Evolutionary conservation across 2,113 vertebrate genomes (phyloP).

Genomic region (Cyphomyrus discorhynchus): DNA sequence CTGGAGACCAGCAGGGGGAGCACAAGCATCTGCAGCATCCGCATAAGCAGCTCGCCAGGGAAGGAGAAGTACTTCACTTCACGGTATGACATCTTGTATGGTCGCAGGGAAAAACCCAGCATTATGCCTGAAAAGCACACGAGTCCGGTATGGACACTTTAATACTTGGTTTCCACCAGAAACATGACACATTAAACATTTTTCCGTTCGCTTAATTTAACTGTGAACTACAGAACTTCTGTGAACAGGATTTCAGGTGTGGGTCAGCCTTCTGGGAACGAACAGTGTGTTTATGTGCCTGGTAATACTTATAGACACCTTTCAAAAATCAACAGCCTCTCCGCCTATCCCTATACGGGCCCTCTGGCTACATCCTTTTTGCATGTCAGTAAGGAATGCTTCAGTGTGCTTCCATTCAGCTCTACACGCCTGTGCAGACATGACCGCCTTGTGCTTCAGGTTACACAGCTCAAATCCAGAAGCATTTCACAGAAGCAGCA

Average conservation of each 20-base stretch:
- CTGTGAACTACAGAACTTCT: background rate
- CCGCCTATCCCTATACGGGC: background rate
- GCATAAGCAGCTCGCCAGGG: slow-evolving; percentile 90
- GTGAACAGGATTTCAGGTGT: background rate
- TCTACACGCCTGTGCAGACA: background rate
- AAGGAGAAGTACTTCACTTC: slow-evolving; percentile 95
- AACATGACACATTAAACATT: background rate
- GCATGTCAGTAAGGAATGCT: background rate
- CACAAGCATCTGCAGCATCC: slow-evolving; percentile 96
- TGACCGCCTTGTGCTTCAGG: background rate
- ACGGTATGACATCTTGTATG: slow-evolving; percentile 81
- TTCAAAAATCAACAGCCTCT: background rate
- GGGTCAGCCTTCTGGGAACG: background rate
- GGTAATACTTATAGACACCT: background rate
- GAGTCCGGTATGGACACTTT: background rate
- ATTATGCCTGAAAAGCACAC: slow-evolving; percentile 64
- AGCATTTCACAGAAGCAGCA: background rate
- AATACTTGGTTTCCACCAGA: background rate
- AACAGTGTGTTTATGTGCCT: background rate
- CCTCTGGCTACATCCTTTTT: background rate
- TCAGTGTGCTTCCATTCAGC: background rate
- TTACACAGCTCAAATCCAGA: background rate
- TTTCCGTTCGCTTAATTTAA: background rate
- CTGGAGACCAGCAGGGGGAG: slow-evolving; percentile 88
- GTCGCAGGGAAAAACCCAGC: slow-evolving; percentile 79